Base-by-base conservation (phyloP, 2,113 vertebrate genomes). In the Zeus faber region DNA sequence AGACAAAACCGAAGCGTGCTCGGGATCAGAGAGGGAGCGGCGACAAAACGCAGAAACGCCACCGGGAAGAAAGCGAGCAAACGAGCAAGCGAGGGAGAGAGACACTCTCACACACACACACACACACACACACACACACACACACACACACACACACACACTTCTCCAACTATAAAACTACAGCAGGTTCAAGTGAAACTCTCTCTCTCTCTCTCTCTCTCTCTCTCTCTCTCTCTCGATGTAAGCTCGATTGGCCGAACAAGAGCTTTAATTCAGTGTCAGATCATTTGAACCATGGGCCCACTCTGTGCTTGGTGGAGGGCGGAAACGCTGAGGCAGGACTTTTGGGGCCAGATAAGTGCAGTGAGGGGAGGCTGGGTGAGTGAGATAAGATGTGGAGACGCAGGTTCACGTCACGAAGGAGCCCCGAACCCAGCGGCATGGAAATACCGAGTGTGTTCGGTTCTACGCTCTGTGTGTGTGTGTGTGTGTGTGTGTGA, bases 1-100 rank as follows among this genome's bases (percentile, higher is more conserved):
- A 80, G 70, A 81, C 84, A 77, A 86, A 84, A 88, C 82, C 81
- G 85, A 83, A 84, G 80, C 80, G 82, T 85, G 83, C 71, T 79
- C 52, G 75, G 82, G 85, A 86, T 81, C 81, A 85, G 83, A 85
- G 65, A 77, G 77, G 9, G 75, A 77, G 57, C 57, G 49, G 74
- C 33, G 68, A 88, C 85, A 85, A 79, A 86, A 83, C 23, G 67
- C 70, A 56, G 66, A 75, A n/a, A n/a, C n/a, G n/a, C n/a, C n/a
- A n/a, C n/a, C n/a, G n/a, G n/a, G n/a, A n/a, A 29, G 27, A 29
- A 9, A 29, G 27, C 4, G 27, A 29, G 9, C 4, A 9, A 9
- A 29, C 4, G 27, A 9, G 27, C 4, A 9, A 29, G 27, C 4
- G 33, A 9, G 33, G n/a, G 33, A 14, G 33, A 37, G 33, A 37